These are phyloP conservation scores for Aleadryas rufinucha DNA, from an alignment of 2,113 vertebrate species.

Conservation along the genomic window DNA sequence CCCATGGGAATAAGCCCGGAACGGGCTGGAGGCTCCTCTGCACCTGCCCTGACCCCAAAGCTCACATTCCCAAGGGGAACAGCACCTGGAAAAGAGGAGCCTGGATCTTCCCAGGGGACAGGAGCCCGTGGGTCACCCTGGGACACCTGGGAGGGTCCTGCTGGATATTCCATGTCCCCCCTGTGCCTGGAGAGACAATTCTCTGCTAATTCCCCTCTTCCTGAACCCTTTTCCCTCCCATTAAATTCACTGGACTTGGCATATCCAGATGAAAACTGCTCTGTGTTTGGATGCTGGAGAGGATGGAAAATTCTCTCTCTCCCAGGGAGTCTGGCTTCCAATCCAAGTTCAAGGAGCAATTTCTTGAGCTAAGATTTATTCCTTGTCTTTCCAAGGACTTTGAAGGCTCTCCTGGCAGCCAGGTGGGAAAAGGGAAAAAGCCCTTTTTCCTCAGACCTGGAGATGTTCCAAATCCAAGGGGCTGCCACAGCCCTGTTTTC, in stretches of 20 bases:
- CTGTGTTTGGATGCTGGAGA: neutral
- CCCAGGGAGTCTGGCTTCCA: neutral
- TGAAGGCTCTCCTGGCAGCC: neutral
- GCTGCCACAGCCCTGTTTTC: neutral
- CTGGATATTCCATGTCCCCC: neutral
- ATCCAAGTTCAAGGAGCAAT: neutral
- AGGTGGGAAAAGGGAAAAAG: neutral
- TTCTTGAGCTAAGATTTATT: constrained; percentile 3
- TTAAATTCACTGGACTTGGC: neutral
- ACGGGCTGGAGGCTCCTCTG: neutral
- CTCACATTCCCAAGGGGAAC: neutral
- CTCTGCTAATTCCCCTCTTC: neutral
- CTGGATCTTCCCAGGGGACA: neutral
- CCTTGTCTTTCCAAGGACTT: neutral
- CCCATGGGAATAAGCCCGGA: neutral
- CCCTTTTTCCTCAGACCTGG: neutral
- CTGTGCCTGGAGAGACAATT: neutral
- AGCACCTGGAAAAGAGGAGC: neutral
- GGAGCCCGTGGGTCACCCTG: neutral
- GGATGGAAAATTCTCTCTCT: neutral
- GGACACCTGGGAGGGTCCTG: neutral
- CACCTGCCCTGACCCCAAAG: neutral
- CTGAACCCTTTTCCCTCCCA: neutral
- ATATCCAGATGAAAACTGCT: neutral
- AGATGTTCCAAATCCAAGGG: neutral